A percentile compares a stretch with the other conserved stretches of the same genome.
Conservation (phyloP, 2,888 invertebrate genomes). For the Congeria kusceri region DNA sequence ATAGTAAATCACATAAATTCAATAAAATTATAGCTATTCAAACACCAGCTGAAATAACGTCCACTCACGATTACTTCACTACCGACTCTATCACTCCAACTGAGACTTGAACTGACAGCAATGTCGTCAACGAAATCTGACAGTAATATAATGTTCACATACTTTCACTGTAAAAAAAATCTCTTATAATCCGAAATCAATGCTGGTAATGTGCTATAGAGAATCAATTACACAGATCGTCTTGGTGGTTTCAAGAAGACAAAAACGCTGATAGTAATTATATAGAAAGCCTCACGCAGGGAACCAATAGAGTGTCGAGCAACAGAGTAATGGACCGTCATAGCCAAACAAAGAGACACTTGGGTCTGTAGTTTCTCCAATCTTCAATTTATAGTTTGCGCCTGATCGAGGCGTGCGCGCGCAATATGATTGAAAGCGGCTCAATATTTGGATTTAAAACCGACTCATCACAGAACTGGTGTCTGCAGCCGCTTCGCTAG, state of each 20-base stretch:
- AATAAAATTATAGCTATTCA: too few relatives aligned
- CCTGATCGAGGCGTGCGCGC: too few relatives aligned
- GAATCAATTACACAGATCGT: neutral
- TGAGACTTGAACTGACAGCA: too few relatives aligned
- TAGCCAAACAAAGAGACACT: neutral
- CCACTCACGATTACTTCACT: too few relatives aligned
- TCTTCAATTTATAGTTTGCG: too few relatives aligned
- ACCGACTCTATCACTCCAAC: neutral
- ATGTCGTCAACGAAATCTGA: neutral
- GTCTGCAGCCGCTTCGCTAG: too few relatives aligned
- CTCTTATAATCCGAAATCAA: slow-evolving; percentile 3
- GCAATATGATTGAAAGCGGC: too few relatives aligned
- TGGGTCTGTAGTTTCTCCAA: too few relatives aligned
- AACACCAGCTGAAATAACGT: too few relatives aligned
- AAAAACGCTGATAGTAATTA: slow-evolving; percentile 2
- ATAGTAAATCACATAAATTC: too few relatives aligned
- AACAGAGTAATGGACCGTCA: neutral
- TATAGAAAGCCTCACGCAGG: neutral
- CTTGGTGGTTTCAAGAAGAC: neutral
- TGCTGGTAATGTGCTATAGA: neutral
- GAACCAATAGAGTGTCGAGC: neutral
- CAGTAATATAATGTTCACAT: slow-evolving; percentile 1
- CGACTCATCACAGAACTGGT: too few relatives aligned
- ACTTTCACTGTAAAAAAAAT: slow-evolving; percentile 3
- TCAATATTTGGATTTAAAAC: too few relatives aligned